Base-by-base conservation (phyloP, 2,797 vertebrate genomes). In the Urophycis tenuis region DNA sequence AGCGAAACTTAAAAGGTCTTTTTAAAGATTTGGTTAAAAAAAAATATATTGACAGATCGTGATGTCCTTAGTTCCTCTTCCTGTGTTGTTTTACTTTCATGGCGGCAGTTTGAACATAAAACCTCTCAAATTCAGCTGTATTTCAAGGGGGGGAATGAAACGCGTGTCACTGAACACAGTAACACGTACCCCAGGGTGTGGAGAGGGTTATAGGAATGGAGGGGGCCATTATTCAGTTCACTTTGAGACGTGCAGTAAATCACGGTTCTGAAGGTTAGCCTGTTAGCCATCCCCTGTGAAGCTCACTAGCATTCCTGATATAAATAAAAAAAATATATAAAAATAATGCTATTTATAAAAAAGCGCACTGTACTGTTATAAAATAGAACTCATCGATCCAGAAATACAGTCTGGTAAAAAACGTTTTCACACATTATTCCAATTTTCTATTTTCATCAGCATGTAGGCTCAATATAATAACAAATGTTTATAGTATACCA, bases 81-180 rank as follows among this genome's bases (percentile, higher is more conserved):
- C 53, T 60, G 7, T 10, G 22, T 60, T 22, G 15, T 86, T 89
- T 84, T 81, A 82, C 80, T 83, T 80, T 79, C 87, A 87, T 85
- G 85, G 83, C 85, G 77, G 74, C 74, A 2, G 74, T 81, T 77
- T 85, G 85, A 87, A 73, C 30, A 70, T 77, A 80, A 86, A 83
- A 70, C 78, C 39, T 10, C 76, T 81, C 78, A 85, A 85, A 89
- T 88, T 86, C 85, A 83, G 85, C 53, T 85, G 84, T 91, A 89
- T 85, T 88, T 89, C 90, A 92, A 87, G 45, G 85, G 22, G 22
- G 87, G 88, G 81, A 80, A 88, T 86, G 87, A 85, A 88, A 87
- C 91, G 81, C 82, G 91, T 85, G 90, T 91, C 84, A 90, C 89
- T 91, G 87, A 90, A 86, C 89, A 90, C 88, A 90, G 89, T 89